Evolutionary conservation across 1,140 invertebrate genomes (phyloP), one percentile per base, ranked within the genome.

Genomic region (Cardiocondyla obscurior): DNA sequence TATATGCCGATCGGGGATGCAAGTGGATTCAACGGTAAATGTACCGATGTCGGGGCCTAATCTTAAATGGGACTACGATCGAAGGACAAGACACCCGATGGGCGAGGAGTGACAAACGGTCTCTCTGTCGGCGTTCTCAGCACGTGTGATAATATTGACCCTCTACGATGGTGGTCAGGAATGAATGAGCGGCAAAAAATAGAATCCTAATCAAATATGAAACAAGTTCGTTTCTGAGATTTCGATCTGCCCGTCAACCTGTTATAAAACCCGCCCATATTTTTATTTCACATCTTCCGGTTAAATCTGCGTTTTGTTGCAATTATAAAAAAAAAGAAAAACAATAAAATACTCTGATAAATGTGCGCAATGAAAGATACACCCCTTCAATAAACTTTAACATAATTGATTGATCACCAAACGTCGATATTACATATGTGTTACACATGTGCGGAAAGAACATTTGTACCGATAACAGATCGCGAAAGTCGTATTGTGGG

Each of bases 131-230:
- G 87, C 84, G 67, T 90, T 88, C 90, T 53, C 73, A 90, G 90
- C 91, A 90, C 91, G 91, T 92, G 91, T 90, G 90, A 92, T 90
- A 93, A 93, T 93, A 93, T 93, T 93, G 89, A 92, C 89, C 85
- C 81, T 83, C 30, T 30, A 72, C 69, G 73, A 16, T 74, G 87
- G 72, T 58, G 83, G 55, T 51, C 76, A 44, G 65, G 44, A 53
- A 49, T 33, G 51, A 72, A 30, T 60, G 25, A 65, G 16, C 39
- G 39, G 19, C 70, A 58, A 55, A 49, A 19, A 74, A 77, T 85
- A 81, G 73, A 70, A 88, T 88, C 87, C 86, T 88, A 88, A 88
- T 88, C 86, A 88, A 88, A 88, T 57, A 88, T 51, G 49, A 72
- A 73, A 73, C 67, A 60, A 62, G 62, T 53, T 64, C 42, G 42